phyloP scores from a whole-genome alignment of 2,888 invertebrate genomes.

The Drosophila meridiana region DNA sequence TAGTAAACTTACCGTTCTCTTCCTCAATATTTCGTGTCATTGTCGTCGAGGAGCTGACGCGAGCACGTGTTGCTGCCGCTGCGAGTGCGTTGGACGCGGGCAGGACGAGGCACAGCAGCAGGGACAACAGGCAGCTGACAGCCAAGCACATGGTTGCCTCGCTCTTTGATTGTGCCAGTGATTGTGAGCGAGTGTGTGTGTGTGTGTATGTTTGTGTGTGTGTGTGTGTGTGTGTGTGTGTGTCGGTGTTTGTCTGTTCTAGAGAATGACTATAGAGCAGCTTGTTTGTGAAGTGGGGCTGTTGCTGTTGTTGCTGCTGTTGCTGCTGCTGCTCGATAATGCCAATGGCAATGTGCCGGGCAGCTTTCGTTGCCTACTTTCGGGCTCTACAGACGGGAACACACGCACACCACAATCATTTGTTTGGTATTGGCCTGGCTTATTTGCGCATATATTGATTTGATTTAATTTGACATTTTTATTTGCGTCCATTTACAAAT shows the following conservation, averaged over 20 bases:
- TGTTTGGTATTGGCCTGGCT: constrained; percentile 32
- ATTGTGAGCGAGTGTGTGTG: not conserved
- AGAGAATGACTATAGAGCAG: constrained; percentile 20
- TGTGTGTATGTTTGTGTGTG: not conserved
- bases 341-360: constrained; percentile 32
- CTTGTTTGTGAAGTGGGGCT: constrained; percentile 29
- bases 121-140: constrained; percentile 52
- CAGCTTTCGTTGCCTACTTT: constrained; percentile 42
- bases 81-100: constrained; percentile 64
- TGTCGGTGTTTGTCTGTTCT: constrained; percentile 11
- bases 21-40: constrained; percentile 85
- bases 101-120: constrained; percentile 67
- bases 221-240: constrained; percentile 14
- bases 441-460: constrained; percentile 46
- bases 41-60: constrained; percentile 81
- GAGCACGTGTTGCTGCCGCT: constrained; percentile 76
- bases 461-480: constrained; percentile 59
- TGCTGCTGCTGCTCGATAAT: constrained; percentile 21
- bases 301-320: not conserved
- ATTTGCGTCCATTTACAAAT: constrained; percentile 34
- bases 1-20: constrained; percentile 83
- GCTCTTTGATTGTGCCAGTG: constrained; percentile 36
- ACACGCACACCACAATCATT: constrained; percentile 29
- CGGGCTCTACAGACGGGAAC: constrained; percentile 33
- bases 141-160: constrained; percentile 61